Evolutionary conservation across 1,140 invertebrate genomes (phyloP).

Genomic region (Zeugodacus cucurbitae): DNA sequence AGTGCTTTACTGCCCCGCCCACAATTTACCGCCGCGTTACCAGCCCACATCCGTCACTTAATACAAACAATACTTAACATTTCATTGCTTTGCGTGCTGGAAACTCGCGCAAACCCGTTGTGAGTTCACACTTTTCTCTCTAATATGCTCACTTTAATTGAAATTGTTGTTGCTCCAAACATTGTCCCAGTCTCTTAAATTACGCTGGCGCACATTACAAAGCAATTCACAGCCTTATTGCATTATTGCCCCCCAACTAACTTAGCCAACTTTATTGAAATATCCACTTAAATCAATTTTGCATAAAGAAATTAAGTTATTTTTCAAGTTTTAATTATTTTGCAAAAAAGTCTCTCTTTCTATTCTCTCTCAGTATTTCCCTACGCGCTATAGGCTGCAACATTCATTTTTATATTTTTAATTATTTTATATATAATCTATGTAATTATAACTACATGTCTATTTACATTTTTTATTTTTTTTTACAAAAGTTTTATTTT

Average conservation of each 20-base stretch:
- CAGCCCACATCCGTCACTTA: background rate
- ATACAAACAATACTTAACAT: background rate
- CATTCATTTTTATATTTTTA: background rate
- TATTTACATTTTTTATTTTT: background rate
- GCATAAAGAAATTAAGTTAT: background rate
- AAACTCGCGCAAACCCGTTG: background rate
- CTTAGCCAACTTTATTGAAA: background rate
- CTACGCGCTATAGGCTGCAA: background rate
- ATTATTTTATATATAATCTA: too few species aligned
- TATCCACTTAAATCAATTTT: background rate
- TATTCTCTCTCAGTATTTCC: constrained; percentile 16
- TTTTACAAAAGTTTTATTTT: background rate
- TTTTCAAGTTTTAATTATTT: background rate
- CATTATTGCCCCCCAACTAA: background rate
- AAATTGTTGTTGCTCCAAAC: background rate
- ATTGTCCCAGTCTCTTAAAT: background rate
- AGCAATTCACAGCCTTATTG: constrained; percentile 34
- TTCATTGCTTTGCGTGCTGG: constrained; percentile 29
- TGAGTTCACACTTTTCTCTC: background rate
- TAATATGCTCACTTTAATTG: background rate
- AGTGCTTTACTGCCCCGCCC: constrained; percentile 10
- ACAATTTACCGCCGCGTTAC: background rate
- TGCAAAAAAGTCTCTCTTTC: constrained; percentile 30
- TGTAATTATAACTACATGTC: too few species aligned
- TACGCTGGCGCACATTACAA: constrained; percentile 6